Conservation (phyloP, 2,797 vertebrate species). For the Chaunax sp. region DNA sequence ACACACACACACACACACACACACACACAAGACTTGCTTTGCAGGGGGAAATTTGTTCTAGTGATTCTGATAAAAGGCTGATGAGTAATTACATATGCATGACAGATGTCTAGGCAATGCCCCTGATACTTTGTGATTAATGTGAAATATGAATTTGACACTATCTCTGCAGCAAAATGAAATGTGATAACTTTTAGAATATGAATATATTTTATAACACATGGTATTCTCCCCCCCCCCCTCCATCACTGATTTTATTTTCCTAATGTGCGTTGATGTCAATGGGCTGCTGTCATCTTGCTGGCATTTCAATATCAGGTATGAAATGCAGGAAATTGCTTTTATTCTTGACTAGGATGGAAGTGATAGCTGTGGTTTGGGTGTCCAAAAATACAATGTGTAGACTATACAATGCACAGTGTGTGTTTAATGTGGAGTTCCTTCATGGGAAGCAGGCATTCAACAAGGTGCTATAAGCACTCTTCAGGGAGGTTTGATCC, state of each 20-base stretch:
- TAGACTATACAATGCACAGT: conserved; percentile 18
- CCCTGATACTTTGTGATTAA: conserved; percentile 68
- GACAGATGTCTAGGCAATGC: conserved; percentile 70
- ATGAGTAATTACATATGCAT: conserved; percentile 70
- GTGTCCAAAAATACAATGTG: conserved; percentile 25
- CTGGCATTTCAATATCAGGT: conserved; percentile 78
- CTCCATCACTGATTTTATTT: conserved; percentile 38
- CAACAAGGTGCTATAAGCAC: conserved; percentile 30
- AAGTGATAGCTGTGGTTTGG: conserved; percentile 29
- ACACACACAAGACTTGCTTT: conserved; percentile 36
- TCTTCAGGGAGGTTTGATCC: conserved; percentile 19
- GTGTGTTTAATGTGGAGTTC: conserved; percentile 11
- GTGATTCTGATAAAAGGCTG: conserved; percentile 57
- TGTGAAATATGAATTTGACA: conserved; percentile 67
- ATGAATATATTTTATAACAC: conserved; percentile 68
- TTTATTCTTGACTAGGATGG: conserved; percentile 54
- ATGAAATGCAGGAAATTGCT: conserved; percentile 73
- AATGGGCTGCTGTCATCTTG: conserved; percentile 68
- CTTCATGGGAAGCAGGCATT: conserved; percentile 11
- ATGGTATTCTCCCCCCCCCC: conserved; percentile 39
- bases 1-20: conserved; percentile 8
- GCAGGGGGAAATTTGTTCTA: conserved; percentile 54
- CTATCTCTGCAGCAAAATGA: conserved; percentile 64
- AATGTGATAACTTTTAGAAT: conserved; percentile 70
- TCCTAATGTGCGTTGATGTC: conserved; percentile 58